Conservation (phyloP, 1,140 invertebrate species). For the Nomia melanderi region DNA sequence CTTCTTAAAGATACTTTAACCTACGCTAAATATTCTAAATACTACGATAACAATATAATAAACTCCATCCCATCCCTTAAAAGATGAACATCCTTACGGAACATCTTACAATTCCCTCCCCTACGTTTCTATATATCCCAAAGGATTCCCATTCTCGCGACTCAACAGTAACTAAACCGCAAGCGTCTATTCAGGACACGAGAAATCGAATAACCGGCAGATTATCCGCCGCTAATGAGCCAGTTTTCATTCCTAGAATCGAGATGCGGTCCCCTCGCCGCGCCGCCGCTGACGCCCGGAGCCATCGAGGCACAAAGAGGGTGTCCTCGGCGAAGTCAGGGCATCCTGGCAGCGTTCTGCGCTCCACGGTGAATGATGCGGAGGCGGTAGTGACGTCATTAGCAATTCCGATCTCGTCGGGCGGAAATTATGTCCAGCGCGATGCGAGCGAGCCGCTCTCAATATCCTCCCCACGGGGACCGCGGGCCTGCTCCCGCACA, state of each 20-base stretch:
- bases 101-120: no score
- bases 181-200: neutral
- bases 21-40: no score
- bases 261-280: neutral
- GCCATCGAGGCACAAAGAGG: neutral
- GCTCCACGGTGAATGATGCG: conserved; percentile 73
- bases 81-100: no score
- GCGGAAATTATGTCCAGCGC: conserved; percentile 82
- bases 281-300: neutral
- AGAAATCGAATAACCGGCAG: neutral
- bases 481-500: conserved; percentile 32
- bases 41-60: no score
- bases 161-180: no score
- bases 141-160: no score
- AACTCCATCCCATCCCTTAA: no score
- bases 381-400: conserved; percentile 80
- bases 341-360: conserved; percentile 29
- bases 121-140: no score
- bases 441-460: conserved; percentile 79
- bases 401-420: conserved; percentile 82
- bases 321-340: conserved; percentile 1
- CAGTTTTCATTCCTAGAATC: neutral
- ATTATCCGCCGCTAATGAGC: neutral
- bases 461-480: conserved; percentile 75
- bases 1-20: no score